phyloP scores from a whole-genome alignment of 2,888 invertebrate genomes.

The Sphaerophoria rueppellii region DNA sequence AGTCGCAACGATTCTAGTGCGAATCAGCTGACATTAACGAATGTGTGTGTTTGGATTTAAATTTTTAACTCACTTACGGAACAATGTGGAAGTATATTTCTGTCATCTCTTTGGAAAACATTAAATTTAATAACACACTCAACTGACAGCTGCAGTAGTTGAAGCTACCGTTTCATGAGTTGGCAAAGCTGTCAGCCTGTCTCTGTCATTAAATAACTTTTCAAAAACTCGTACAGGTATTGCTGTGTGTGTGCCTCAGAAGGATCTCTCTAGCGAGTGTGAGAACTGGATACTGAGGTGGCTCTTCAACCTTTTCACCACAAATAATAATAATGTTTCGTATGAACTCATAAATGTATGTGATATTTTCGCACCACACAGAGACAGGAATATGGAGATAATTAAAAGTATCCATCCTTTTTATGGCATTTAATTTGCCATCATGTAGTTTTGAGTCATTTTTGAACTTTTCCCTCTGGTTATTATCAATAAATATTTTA shows the following conservation, averaged over 20 bases:
- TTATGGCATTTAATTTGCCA: conserved; percentile 30
- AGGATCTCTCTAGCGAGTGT: no score
- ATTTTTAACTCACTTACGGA: conserved; percentile 23
- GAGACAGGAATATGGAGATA: conserved; percentile 44
- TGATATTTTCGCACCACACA: no score
- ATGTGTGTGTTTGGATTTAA: conserved; percentile 15
- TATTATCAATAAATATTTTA: conserved; percentile 3
- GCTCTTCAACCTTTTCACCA: no score
- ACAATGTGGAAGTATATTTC: conserved; percentile 26
- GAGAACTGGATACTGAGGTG: no score
- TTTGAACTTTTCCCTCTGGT: neutral
- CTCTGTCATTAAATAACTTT: conserved; percentile 1
- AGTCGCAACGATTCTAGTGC: no score
- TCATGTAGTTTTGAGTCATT: neutral
- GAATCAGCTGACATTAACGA: conserved; percentile 12
- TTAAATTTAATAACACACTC: conserved; percentile 66
- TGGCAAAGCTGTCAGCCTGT: conserved; percentile 41
- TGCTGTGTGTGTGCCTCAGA: no score
- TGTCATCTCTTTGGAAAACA: conserved; percentile 40
- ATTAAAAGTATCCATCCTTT: conserved; percentile 62
- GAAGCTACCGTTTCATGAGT: no score
- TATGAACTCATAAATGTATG: conserved; percentile 16
- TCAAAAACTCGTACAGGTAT: no score
- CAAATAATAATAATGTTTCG: no score
- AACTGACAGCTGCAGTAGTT: conserved; percentile 60